Evolutionary conservation across 2,888 invertebrate species (phyloP), one percentile per base, ranked within the genome.

Genomic region (Spatulosminthurus flaviceps): DNA sequence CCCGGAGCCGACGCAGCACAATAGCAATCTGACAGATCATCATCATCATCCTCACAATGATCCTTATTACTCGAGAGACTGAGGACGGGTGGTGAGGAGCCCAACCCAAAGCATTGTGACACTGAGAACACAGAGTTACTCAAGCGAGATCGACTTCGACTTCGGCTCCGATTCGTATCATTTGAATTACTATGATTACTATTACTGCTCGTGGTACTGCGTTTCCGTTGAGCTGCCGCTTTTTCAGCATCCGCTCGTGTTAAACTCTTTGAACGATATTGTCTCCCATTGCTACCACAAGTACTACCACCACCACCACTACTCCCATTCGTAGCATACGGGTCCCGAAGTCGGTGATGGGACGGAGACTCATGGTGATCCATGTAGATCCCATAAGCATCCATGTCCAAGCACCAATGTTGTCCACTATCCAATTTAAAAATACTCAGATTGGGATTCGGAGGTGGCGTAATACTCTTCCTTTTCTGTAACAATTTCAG

Each of bases 361-460:
- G 76, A 76, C 19, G 4, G 4, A 22, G n/a, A n/a, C n/a, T 69
- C 42, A 26, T 67, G 69, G n/a, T 76, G 67, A 42, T 76, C 76
- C 76, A 67, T 42, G 72, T 84, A 84, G 60, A 82, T 84, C 69
- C 83, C 83, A 43, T 83, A 83, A 0, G 84, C 83, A 60, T 84
- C 83, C 80, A 84, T 80, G 61, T 84, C 84, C 77, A 83, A 82
- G 61, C 84, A 84, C 83, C 83, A 84, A 64, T 79, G 83, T 29
- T 85, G 82, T 19, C 82, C 84, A 72, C 82, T 80, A 41, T 75
- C 66, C 71, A 80, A 79, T 77, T 82, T 80, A 77, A 84, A 83
- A 26, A 84, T 81, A 79, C 83, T 84, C 29, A 84, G 76, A 77
- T 82, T 84, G 0, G 71, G 73, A 2, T 43, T 77, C 11, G 82